phyloP scores from a whole-genome alignment of 2,888 invertebrate genomes.

The Hemistola chrysoprasaria region DNA sequence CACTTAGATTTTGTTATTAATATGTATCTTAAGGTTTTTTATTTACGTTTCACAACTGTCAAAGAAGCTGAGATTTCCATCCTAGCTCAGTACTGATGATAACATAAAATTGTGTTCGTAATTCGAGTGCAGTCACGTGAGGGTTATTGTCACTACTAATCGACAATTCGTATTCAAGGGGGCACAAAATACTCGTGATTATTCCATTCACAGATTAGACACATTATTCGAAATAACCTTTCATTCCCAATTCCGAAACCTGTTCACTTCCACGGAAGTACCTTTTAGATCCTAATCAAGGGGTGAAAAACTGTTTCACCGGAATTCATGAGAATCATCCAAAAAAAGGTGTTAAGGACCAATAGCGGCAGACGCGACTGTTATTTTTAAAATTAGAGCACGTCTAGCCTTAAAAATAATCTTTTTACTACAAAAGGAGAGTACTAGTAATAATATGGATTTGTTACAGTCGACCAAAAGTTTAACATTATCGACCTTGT shows the following conservation, averaged over 20 bases:
- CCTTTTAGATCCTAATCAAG: slow-evolving; percentile 33
- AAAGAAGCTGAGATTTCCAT: too few species aligned
- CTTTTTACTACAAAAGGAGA: slow-evolving; percentile 23
- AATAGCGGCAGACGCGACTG: slow-evolving; percentile 25
- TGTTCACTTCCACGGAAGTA: slow-evolving; percentile 24
- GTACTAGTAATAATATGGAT: slow-evolving; percentile 12
- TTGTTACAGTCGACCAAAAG: slow-evolving; percentile 8
- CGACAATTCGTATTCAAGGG: slow-evolving; percentile 28
- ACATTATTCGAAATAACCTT: slow-evolving; percentile 27
- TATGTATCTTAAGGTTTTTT: too few species aligned
- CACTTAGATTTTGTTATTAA: too few species aligned
- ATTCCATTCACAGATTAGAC: slow-evolving; percentile 31
- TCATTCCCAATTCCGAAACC: slow-evolving; percentile 18
- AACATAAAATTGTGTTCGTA: neutral
- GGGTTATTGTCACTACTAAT: slow-evolving; percentile 18
- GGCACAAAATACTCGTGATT: slow-evolving; percentile 16
- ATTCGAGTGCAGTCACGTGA: slow-evolving; percentile 17
- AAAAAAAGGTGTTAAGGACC: slow-evolving; percentile 35
- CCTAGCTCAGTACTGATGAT: too few species aligned
- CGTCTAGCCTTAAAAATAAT: slow-evolving; percentile 30
- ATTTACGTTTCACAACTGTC: too few species aligned
- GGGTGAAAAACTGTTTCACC: slow-evolving; percentile 25
- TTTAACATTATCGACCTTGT: slow-evolving; percentile 11
- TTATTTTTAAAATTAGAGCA: slow-evolving; percentile 41
- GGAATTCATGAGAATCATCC: slow-evolving; percentile 28